phyloP scores from a whole-genome alignment of 2,113 vertebrate species.

The Bettongia penicillata region DNA sequence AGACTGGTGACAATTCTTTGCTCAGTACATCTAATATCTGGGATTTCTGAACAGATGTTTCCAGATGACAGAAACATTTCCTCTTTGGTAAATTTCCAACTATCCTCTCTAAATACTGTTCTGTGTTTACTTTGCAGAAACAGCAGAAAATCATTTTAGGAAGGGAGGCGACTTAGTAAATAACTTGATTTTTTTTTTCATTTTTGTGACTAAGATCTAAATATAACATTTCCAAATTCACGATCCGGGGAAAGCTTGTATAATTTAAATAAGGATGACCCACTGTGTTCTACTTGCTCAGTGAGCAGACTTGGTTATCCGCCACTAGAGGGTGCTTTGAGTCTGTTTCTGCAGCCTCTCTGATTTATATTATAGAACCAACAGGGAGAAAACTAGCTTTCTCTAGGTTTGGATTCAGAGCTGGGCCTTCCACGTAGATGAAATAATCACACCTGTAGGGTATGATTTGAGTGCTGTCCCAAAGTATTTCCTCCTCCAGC shows the following conservation, averaged over 20 bases:
- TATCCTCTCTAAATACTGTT: slow-evolving; percentile 26
- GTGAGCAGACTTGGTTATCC: neutral
- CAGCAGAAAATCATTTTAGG: slow-evolving; percentile 43
- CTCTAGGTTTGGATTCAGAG: neutral
- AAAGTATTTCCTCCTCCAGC: neutral
- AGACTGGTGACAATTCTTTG: slow-evolving; percentile 70
- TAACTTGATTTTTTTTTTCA: neutral
- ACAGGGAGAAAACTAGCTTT: neutral
- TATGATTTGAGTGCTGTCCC: neutral
- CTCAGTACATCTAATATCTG: slow-evolving; percentile 61
- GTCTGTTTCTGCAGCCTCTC: slow-evolving; percentile 9
- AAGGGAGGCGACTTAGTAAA: slow-evolving; percentile 44
- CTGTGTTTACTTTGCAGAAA: slow-evolving; percentile 39
- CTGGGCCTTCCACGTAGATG: neutral
- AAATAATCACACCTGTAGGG: neutral
- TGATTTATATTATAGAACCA: neutral
- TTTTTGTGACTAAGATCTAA: slow-evolving; percentile 27
- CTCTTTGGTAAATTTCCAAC: slow-evolving; percentile 55
- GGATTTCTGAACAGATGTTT: slow-evolving; percentile 73
- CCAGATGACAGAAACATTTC: slow-evolving; percentile 73
- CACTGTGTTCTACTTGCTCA: neutral
- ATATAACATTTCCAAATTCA: slow-evolving; percentile 44
- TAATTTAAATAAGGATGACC: neutral
- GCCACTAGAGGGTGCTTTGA: slow-evolving; percentile 67
- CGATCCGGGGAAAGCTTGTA: slow-evolving; percentile 12